These are phyloP conservation scores for Dynastes tityus DNA, from an alignment of 2,888 invertebrate genomes.

Conservation along the genomic window DNA sequence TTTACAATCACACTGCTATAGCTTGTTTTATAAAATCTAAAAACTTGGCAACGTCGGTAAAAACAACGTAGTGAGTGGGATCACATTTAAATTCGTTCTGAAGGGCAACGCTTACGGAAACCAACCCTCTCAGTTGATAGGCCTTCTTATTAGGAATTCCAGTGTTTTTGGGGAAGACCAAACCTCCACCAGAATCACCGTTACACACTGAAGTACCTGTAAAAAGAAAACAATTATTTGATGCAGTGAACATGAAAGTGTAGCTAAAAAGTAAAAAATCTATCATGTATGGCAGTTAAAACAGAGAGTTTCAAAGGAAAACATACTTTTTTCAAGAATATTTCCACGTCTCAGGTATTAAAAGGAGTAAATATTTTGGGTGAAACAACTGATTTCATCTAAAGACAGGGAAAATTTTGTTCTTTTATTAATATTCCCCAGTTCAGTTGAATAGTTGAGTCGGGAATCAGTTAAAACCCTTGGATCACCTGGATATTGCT, in stretches of 20 bases:
- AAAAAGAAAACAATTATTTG: neutral
- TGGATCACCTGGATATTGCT: too few relatives aligned
- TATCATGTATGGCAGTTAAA: too few relatives aligned
- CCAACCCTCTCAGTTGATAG: constrained; percentile 71
- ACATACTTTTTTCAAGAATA: too few relatives aligned
- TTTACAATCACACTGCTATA: constrained; percentile 23
- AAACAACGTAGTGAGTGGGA: constrained; percentile 75
- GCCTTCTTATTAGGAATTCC: constrained; percentile 58
- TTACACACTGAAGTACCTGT: constrained; percentile 75
- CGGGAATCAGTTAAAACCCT: too few relatives aligned
- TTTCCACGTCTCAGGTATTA: too few relatives aligned
- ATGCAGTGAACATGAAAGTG: neutral
- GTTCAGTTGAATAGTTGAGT: too few relatives aligned
- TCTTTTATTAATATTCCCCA: too few relatives aligned
- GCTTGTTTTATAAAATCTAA: constrained; percentile 70
- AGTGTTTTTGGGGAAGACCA: constrained; percentile 66
- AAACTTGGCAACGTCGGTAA: constrained; percentile 76
- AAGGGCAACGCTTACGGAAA: constrained; percentile 75
- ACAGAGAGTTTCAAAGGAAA: too few relatives aligned
- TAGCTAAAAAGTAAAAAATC: too few relatives aligned
- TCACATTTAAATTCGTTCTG: constrained; percentile 76
- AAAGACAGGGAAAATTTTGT: too few relatives aligned
- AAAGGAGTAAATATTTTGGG: too few relatives aligned
- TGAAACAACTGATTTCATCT: too few relatives aligned
- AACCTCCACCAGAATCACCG: constrained; percentile 70